Evolutionary conservation across 53 echinoderm and acorn worm species (phyloP), one percentile per base, ranked within the genome.

Genomic region (Echinarachnius parma): DNA sequence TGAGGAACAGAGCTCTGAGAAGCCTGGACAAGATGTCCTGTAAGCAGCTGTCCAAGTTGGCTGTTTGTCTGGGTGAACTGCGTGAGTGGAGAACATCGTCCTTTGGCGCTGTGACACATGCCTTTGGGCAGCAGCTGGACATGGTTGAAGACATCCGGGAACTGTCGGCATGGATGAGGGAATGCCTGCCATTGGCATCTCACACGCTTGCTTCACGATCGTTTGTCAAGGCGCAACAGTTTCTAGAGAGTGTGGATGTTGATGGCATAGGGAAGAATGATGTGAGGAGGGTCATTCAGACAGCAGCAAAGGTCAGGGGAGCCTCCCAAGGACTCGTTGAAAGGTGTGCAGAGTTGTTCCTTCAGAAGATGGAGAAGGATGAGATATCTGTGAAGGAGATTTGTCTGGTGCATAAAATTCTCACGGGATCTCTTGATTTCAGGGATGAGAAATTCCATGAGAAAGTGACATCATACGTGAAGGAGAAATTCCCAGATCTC

Each of bases 31-130:
- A 57, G 26, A 70, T 98, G 26, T 61, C 76, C 4, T 75, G 78
- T 33, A 70, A 75, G 30, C 80, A 85, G 50, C 80, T 98, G 60
- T 89, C 93, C 28, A 93, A 82, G 62, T 36, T 93, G 28, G 89
- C 82, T 33, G 93, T 86, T 14, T 82, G 86, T 45, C 74, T 89
- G 16, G 32, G 63, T 32, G 86, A 89, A 33, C 58, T 89, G 53
- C 34, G 57, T 24, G 85, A 88, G 37, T 49, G 54, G 5, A 77
- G 72, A 45, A 80, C 77, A 31, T 48, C 71, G 16, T 53, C 87
- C 22, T 68, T 48, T 54, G 82, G 93, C 13, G 60, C 66, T 24
- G 75, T 89, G 1, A 78, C 83, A 4, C 68, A 79, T 24, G 54
- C 63, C 37, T 82, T 87, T 42, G 68, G 80, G 19, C 44, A 64